Conservation (phyloP, 2,888 invertebrate species). For the Mellilla xanthometata region DNA sequence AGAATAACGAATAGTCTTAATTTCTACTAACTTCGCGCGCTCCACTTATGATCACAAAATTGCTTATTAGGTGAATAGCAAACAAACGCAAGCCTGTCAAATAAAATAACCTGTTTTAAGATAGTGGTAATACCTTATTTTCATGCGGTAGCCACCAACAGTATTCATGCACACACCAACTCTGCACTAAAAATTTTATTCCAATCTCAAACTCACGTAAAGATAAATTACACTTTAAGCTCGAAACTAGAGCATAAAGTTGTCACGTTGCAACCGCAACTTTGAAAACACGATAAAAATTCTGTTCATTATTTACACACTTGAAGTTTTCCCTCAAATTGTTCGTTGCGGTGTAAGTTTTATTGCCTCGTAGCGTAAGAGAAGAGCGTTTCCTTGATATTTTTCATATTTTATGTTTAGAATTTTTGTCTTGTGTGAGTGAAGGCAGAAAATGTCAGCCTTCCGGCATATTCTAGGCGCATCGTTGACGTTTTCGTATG, state of each 20-base stretch:
- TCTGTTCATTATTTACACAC: conserved; percentile 30
- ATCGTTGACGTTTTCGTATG: conserved; percentile 19
- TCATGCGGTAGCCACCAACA: neutral
- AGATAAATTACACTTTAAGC: conserved; percentile 14
- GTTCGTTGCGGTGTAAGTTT: conserved; percentile 48
- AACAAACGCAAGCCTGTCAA: too few relatives aligned
- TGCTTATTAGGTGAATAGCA: too few relatives aligned
- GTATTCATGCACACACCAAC: neutral
- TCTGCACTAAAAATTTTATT: conserved; percentile 5
- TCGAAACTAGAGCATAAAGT: conserved; percentile 19
- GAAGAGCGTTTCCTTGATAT: conserved; percentile 51
- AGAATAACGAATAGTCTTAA: too few relatives aligned
- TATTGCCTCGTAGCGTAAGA: conserved; percentile 41
- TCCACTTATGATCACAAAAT: too few relatives aligned
- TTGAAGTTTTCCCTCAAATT: conserved; percentile 44
- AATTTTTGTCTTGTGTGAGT: conserved; percentile 62
- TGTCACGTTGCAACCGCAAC: conserved; percentile 16
- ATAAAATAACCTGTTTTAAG: too few relatives aligned
- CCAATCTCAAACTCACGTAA: conserved; percentile 9
- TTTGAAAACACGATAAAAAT: conserved; percentile 26
- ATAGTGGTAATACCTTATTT: neutral
- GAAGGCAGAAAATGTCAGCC: conserved; percentile 20
- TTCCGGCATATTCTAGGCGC: conserved; percentile 28
- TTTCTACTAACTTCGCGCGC: too few relatives aligned
- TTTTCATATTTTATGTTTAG: conserved; percentile 77